phyloP scores from a whole-genome alignment of 2,113 vertebrate species.

The Peromyscus polionotus region DNA sequence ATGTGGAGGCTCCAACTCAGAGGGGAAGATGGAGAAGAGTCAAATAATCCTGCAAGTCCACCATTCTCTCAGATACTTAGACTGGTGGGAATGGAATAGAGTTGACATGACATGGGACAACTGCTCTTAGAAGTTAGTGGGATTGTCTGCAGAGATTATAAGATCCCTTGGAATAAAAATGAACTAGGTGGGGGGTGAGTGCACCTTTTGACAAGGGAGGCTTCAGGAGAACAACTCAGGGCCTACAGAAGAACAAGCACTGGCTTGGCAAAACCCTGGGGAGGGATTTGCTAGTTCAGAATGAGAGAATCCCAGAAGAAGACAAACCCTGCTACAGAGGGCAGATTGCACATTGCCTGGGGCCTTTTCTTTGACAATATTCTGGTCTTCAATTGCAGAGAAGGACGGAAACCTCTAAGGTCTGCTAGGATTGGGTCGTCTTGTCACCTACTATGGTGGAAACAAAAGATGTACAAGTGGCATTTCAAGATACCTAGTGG shows the following conservation, averaged over 20 bases:
- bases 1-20: neutral
- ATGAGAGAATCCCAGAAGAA: neutral
- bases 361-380: neutral
- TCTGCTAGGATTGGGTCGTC: neutral
- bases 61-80: neutral
- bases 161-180: neutral
- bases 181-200: neutral
- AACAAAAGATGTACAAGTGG: neutral
- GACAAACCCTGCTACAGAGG: accelerated
- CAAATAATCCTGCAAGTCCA: neutral
- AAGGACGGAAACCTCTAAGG: neutral
- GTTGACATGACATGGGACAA: too few species aligned
- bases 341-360: too few species aligned
- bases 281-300: neutral
- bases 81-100: accelerated
- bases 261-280: neutral
- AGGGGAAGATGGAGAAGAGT: neutral
- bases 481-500: neutral
- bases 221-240: neutral
- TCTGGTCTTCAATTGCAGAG: neutral
- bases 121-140: neutral
- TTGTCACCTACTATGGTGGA: neutral
- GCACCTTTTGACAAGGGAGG: neutral
- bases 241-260: neutral
- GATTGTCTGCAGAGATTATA: neutral